A percentile compares a stretch with the other conserved stretches of the same genome.
These are phyloP conservation scores for Sarcophaga variegata DNA, from an alignment of 2,888 invertebrate species.

Conservation along the genomic window DNA sequence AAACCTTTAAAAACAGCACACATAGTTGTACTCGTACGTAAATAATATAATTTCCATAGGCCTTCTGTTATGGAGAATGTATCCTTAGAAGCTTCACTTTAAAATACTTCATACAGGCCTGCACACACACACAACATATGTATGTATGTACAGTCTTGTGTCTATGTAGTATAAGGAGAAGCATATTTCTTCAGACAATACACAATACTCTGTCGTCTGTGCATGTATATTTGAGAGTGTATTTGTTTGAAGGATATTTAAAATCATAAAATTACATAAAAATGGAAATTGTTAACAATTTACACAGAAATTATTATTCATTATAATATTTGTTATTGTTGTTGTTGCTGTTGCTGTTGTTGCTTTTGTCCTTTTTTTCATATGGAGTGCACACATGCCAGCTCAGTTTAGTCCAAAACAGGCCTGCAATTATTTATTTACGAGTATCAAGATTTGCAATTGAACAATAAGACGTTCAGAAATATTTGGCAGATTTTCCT, in stretches of 20 bases:
- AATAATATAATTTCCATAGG: neutral
- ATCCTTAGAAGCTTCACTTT: no score
- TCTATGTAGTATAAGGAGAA: neutral
- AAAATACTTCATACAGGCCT: neutral
- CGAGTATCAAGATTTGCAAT: neutral
- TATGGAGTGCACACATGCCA: neutral
- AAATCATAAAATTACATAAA: constrained; percentile 64
- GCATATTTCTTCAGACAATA: constrained; percentile 39
- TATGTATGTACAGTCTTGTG: neutral
- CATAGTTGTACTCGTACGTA: no score
- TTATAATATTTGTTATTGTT: constrained; percentile 20
- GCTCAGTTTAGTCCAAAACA: no score
- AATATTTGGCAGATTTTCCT: neutral
- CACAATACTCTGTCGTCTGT: neutral
- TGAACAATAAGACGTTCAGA: neutral
- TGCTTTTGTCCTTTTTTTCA: neutral
- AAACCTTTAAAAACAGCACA: neutral
- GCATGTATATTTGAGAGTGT: no score
- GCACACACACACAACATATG: neutral
- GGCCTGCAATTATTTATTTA: neutral
- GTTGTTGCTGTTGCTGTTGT: neutral
- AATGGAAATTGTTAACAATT: constrained; percentile 69
- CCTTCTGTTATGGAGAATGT: neutral
- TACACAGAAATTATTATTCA: constrained; percentile 68
- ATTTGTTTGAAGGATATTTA: constrained; percentile 47